phyloP scores from a whole-genome alignment of 30 jellyfish, hydroid and myxozoan genomes.

The Haliclystus octoradiatus region DNA sequence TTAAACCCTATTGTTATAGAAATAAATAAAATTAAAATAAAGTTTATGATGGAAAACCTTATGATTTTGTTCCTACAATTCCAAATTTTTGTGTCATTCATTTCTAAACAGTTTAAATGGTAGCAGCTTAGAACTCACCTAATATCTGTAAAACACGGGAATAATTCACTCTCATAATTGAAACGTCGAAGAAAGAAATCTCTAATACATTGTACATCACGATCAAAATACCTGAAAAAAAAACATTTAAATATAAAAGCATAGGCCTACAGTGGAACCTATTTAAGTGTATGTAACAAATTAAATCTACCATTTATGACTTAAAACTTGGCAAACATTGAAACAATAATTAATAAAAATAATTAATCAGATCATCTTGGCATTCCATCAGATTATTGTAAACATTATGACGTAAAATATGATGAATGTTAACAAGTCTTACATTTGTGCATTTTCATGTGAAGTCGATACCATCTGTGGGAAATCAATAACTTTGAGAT shows the following conservation, averaged over 20 bases:
- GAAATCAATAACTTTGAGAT: constrained; percentile 75
- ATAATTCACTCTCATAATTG: constrained; percentile 64
- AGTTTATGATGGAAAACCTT: no score
- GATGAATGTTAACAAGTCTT: constrained; percentile 11
- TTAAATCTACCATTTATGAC: no score
- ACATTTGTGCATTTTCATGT: constrained; percentile 88
- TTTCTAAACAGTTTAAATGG: no score
- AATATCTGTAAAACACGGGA: constrained; percentile 68
- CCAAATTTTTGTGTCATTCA: no score
- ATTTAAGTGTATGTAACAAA: no score
- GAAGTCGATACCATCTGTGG: constrained; percentile 98
- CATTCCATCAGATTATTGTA: background rate
- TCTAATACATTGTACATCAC: constrained; percentile 93
- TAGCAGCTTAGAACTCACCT: no score
- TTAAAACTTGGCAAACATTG: no score
- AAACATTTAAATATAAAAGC: background rate
- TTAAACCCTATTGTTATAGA: no score
- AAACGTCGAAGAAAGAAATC: constrained; percentile 87
- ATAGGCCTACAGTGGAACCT: background rate
- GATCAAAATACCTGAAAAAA: constrained; percentile 60
- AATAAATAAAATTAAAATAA: no score
- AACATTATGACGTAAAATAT: background rate
- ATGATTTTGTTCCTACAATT: no score
- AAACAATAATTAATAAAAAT: no score
- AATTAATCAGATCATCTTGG: background rate